Evolutionary conservation across 2,888 invertebrate genomes (phyloP).

Genomic region (Diachrysia chrysitis): DNA sequence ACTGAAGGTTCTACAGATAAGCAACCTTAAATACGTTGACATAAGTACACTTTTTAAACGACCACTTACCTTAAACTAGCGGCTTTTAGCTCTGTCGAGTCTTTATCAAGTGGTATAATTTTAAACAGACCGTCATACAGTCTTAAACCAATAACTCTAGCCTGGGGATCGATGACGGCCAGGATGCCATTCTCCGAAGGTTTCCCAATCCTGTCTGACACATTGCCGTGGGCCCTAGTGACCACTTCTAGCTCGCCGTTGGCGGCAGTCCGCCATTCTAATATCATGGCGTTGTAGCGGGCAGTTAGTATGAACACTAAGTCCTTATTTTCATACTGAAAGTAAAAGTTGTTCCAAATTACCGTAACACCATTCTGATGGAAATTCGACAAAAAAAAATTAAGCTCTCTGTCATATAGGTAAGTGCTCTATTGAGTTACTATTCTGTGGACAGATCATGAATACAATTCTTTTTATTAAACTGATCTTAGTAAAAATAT

Average conservation of each 20-base stretch:
- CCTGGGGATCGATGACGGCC: conserved; percentile 98
- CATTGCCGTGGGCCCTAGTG: conserved; percentile 98
- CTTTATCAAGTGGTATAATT: conserved; percentile 98
- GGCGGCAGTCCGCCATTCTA: conserved; percentile 94
- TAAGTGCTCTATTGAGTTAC: too few relatives aligned
- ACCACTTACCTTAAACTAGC: conserved; percentile 91
- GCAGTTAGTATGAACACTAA: conserved; percentile 97
- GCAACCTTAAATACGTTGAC: neutral
- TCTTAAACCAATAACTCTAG: conserved; percentile 97
- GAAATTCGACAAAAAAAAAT: conserved; percentile 10
- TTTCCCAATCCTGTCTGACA: conserved; percentile 97
- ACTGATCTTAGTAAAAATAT: too few relatives aligned
- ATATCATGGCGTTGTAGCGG: conserved; percentile 98
- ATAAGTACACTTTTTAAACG: neutral
- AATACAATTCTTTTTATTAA: too few relatives aligned
- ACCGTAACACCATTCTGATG: too few relatives aligned
- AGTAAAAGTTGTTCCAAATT: conserved; percentile 43
- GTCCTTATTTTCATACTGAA: conserved; percentile 97
- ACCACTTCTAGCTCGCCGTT: conserved; percentile 97
- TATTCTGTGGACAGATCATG: too few relatives aligned
- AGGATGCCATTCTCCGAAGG: conserved; percentile 98
- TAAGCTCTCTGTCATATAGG: too few relatives aligned
- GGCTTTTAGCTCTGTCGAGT: conserved; percentile 97
- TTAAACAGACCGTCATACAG: conserved; percentile 99
- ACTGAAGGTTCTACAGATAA: too few relatives aligned